Percentiles rank a stretch among this genome's conserved stretches.
Conservation (phyloP, 1,140 invertebrate species). For the Panagrolaimus sp. region DNA sequence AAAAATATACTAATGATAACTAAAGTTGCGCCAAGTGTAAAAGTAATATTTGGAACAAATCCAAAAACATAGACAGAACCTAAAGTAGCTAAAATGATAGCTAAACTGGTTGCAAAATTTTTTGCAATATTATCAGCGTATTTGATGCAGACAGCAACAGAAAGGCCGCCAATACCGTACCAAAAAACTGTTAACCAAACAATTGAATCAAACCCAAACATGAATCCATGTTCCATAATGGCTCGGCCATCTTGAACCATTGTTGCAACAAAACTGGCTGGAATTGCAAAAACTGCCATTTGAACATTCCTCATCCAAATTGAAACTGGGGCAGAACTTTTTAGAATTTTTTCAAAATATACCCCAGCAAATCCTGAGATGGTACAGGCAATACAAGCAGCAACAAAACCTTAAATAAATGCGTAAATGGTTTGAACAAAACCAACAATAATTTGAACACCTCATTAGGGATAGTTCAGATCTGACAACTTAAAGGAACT, state of each 20-base stretch:
- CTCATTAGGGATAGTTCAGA: no score
- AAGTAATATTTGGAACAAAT: constrained; percentile 61
- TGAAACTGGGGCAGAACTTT: constrained; percentile 77
- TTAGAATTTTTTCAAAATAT: constrained; percentile 97
- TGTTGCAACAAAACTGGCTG: constrained; percentile 35
- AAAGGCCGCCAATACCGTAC: constrained; percentile 61
- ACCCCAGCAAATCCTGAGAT: constrained; percentile 96
- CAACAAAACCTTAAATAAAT: constrained; percentile 70
- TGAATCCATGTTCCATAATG: constrained; percentile 61
- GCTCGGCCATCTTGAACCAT: constrained; percentile 58
- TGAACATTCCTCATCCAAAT: constrained; percentile 95
- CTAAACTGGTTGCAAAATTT: constrained; percentile 60
- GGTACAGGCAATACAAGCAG: constrained; percentile 82
- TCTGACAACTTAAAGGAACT: no score
- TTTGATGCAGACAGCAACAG: constrained; percentile 64
- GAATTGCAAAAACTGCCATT: constrained; percentile 50
- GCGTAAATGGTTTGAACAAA: no score
- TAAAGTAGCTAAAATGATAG: constrained; percentile 63
- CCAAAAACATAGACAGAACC: constrained; percentile 63
- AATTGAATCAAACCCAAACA: constrained; percentile 62
- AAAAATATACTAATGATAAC: constrained; percentile 58
- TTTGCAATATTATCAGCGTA: constrained; percentile 65
- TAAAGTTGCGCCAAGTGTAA: constrained; percentile 61
- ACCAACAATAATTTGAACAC: no score
- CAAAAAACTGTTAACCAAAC: constrained; percentile 62